Evolutionary conservation across 2,113 vertebrate genomes (phyloP), one percentile per base, ranked within the genome.

Genomic region (Gallinago paraguaiae): DNA sequence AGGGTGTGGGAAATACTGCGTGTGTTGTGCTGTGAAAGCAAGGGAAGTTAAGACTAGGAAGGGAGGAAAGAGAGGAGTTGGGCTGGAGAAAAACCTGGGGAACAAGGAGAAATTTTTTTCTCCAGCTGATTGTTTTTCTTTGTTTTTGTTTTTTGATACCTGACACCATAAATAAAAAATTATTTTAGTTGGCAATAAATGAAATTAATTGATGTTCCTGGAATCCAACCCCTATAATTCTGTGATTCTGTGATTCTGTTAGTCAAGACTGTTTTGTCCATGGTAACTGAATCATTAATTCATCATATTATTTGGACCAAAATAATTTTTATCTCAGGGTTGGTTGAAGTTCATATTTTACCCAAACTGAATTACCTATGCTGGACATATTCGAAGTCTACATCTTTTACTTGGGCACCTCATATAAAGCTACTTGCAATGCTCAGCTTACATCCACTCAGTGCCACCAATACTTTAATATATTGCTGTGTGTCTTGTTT

Each of bases 1-100:
- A 83, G 6, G 11, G 1, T 30, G 13, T 53, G 24, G 13, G 11
- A 51, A 70, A 19, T 33, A n/a, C 33, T n/a, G 10, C 0, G 0
- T 30, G 6, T 8, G 41, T 18, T 41, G 41, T 31, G 16, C 24
- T 64, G 9, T 1, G 5, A 83, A 86, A 88, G 17, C 12, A 50
- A 74, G 10, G 11, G 28, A 72, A 70, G 15, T 6, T 77, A 45
- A 65, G 20, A 35, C 10, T 35, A 53, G 11, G 24, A 92, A 86
- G 28, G 1, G 7, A 9, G 13, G 1, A 61, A 88, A 31, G 19
- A 61, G 35, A 78, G 10, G 10, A 81, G 13, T 18, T 83, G 25
- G 17, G 50, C 7, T 41, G 23, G 10, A 71, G 23, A 25, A 88
- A 79, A 86, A 79, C 7, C 9, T 51, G 12, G 23, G 7, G 11